phyloP scores from a whole-genome alignment of 2,113 vertebrate genomes.

The Heteronetta atricapilla region DNA sequence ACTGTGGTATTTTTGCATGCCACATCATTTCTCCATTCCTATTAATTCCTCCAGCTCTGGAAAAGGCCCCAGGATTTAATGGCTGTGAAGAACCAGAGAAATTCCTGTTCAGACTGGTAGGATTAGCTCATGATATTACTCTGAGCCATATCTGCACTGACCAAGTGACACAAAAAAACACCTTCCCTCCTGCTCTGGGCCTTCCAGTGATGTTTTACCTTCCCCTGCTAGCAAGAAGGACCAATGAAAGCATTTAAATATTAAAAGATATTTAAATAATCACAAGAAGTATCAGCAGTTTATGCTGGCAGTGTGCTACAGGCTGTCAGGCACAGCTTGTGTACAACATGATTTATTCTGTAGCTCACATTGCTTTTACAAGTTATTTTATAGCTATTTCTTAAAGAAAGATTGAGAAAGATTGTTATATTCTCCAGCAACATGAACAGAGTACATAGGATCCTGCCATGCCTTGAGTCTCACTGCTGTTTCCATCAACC shows the following conservation, averaged over 20 bases:
- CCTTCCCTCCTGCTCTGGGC: background rate
- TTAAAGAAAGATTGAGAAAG: background rate
- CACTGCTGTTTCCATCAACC: background rate
- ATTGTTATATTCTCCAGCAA: background rate
- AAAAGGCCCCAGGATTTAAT: background rate
- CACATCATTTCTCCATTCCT: background rate
- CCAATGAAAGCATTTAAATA: background rate
- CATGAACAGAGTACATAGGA: background rate
- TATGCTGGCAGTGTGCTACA: background rate
- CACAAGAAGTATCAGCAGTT: background rate
- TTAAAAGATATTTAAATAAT: background rate
- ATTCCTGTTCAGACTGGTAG: background rate
- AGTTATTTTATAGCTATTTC: background rate
- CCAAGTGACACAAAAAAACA: fast-evolving
- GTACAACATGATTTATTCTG: background rate
- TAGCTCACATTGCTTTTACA: background rate
- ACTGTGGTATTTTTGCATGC: background rate
- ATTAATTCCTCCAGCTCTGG: background rate
- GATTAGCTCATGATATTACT: fast-evolving
- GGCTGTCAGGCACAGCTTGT: background rate
- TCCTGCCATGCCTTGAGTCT: background rate
- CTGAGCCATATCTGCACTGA: background rate
- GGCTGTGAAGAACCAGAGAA: background rate
- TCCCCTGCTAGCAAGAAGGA: background rate
- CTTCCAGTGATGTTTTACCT: background rate